Base-by-base conservation (phyloP, 2,113 vertebrate species). In the Pedionomus torquatus region DNA sequence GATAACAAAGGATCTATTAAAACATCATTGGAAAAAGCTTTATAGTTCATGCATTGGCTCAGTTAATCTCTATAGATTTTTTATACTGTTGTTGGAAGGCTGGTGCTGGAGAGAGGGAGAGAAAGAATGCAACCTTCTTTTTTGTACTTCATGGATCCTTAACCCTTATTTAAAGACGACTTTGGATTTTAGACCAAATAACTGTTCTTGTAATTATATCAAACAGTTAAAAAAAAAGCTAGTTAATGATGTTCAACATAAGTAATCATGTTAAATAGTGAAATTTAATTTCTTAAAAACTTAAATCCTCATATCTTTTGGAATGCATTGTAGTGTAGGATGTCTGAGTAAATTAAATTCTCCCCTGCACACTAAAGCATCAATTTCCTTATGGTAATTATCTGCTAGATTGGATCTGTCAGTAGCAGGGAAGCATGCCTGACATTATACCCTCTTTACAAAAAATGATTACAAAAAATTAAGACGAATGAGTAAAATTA, bases 301-400 rank as follows among this genome's bases (percentile, higher is more conserved):
- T 99, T 98, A 99, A 99, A 99, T 98, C 99, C 98, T 98, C 98
- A 96, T 99, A 99, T 99, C 99, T 99, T 99, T 99, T 99, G 99
- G 99, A 99, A 99, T 98, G 98, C 98, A 99, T 99, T 99, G 99
- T 99, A 98, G 98, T 98, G 98, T 95, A 98, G 99, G 99, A 99
- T 99, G 99, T 99, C 99, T 98, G 98, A 99, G 99, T 99, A 99
- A 99, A 99, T 99, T 99, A 99, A 99, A 99, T 99, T 99, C 99
- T 99, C 98, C 98, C 98, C 98, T 98, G 98, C 99, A 99, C 99
- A 99, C 99, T 99, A 99, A 99, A 99, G 99, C 99, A 99, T 99
- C 99, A 99, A 99, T 99, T 99, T 99, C 99, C 99, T 99, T 99
- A 99, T 99, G 99, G 99, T 99, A 99, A 99, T 99, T 99, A 99